Base-by-base conservation (phyloP, 2,888 invertebrate genomes). In the Pterostichus niger region DNA sequence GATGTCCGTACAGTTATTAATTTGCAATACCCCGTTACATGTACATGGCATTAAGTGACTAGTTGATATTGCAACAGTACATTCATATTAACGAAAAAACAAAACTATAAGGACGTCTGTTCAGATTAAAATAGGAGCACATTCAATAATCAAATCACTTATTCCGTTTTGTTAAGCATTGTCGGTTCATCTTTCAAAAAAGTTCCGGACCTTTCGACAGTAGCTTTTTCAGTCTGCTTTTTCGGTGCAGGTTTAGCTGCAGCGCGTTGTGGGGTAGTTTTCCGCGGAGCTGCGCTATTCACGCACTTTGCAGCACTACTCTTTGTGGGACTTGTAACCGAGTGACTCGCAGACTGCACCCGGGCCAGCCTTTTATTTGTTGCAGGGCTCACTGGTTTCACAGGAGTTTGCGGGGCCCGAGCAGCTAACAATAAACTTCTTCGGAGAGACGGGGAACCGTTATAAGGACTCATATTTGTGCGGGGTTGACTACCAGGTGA, bases 151-250 rank as follows among this genome's bases (percentile, higher is more conserved):
- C 59, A 40, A 24, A 24, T n/a, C 40, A 77, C 40, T 59, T 56
- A 77, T 17, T 77, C 79, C n/a, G 59, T 86, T 86, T 91, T 92
- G 81, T 91, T 91, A 84, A 93, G 88, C 87, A 93, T 91, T 17
- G 94, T 94, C 0, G 95, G 95, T 88, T 95, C 95, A 85, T 95
- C 95, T 88, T 95, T 95, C 15, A 94, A 89, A 87, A 95, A 95
- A 0, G 95, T 95, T 15, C 94, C 94, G 0, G 95, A 95, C 61
- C 95, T 92, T 84, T 92, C 91, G 91, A 93, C 91, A 0, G 86
- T 85, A n/a, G 76, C 86, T 85, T 89, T 91, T n/a, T 76, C 61
- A 33, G 40, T 61, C 31, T 56, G 35, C 33, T 77, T 77, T 77
- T 77, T 77, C 56, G 35, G 35, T 13, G 15, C 33, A 7, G 56